Conservation (phyloP, 1,140 invertebrate genomes). For the Megalopta genalis region DNA sequence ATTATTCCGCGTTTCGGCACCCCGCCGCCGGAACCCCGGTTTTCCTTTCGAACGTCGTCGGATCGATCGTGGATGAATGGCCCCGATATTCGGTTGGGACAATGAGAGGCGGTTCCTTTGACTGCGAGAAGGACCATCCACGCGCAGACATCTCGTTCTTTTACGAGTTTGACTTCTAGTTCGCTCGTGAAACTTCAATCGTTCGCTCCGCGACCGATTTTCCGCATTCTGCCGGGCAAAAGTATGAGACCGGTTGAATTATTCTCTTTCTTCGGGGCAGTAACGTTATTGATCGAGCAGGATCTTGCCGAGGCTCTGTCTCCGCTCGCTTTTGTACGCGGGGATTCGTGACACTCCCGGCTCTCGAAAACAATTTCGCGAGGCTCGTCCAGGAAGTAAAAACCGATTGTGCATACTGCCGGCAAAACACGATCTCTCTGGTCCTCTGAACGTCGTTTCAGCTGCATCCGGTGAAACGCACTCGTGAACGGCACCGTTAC, state of each 20-base stretch:
- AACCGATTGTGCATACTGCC: too few species aligned
- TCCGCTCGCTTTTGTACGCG: neutral
- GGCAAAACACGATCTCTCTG: too few species aligned
- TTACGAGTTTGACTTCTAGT: slow-evolving; percentile 30
- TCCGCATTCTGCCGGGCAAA: neutral
- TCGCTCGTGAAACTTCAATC: slow-evolving; percentile 32
- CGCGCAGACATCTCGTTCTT: slow-evolving; percentile 40
- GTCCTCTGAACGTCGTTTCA: too few species aligned
- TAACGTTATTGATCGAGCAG: slow-evolving; percentile 2
- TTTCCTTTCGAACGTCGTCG: slow-evolving; percentile 1
- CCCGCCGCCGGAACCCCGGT: neutral
- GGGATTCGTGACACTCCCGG: neutral
- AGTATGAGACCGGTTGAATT: neutral
- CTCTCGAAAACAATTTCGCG: neutral
- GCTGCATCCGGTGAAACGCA: too few species aligned
- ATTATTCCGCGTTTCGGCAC: slow-evolving; percentile 26
- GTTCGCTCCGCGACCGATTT: slow-evolving; percentile 26
- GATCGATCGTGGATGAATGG: slow-evolving; percentile 29
- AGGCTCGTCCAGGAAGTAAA: too few species aligned
- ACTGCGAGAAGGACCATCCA: slow-evolving; percentile 23
- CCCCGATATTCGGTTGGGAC: slow-evolving; percentile 36
- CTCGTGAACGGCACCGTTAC: too few species aligned
- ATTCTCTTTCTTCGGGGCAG: slow-evolving; percentile 1
- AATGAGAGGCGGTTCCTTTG: slow-evolving; percentile 35
- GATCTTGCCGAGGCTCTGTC: neutral